Percentiles rank a stretch among this genome's conserved stretches.
These are phyloP conservation scores for Eupsilia transversa DNA, from an alignment of 2,888 invertebrate species.

Conservation along the genomic window DNA sequence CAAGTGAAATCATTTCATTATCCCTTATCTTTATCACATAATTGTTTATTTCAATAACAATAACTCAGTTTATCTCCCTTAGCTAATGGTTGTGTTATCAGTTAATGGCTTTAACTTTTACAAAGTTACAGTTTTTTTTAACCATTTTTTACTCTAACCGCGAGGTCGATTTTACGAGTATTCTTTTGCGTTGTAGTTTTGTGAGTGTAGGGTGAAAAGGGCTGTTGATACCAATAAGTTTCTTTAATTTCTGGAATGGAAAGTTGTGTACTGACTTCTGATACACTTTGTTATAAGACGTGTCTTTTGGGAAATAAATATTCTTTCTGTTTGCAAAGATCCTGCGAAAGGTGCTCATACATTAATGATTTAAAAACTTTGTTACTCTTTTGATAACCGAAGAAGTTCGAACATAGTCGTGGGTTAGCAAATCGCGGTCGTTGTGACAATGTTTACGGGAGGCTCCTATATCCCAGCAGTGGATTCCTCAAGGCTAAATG, in stretches of 20 bases:
- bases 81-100: conserved; percentile 78
- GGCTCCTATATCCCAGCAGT: no score
- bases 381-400: background rate
- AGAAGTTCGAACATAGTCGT: background rate
- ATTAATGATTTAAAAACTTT: no score
- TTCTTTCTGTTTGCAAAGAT: background rate
- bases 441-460: no score
- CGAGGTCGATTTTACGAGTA: conserved; percentile 62
- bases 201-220: conserved; percentile 44
- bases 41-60: conserved; percentile 68
- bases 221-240: conserved; percentile 11
- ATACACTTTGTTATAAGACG: background rate
- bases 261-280: background rate
- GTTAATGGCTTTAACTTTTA: conserved; percentile 76
- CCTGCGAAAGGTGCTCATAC: background rate
- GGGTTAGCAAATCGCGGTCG: no score
- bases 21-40: conserved; percentile 53
- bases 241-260: background rate
- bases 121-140: conserved; percentile 63
- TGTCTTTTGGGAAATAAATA: background rate
- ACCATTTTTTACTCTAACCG: conserved; percentile 56
- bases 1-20: conserved; percentile 62
- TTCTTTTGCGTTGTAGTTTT: conserved; percentile 73
- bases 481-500: no score
- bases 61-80: conserved; percentile 70